Conservation (phyloP, 2,888 invertebrate genomes). For the Drosophila quasianomalipes region DNA sequence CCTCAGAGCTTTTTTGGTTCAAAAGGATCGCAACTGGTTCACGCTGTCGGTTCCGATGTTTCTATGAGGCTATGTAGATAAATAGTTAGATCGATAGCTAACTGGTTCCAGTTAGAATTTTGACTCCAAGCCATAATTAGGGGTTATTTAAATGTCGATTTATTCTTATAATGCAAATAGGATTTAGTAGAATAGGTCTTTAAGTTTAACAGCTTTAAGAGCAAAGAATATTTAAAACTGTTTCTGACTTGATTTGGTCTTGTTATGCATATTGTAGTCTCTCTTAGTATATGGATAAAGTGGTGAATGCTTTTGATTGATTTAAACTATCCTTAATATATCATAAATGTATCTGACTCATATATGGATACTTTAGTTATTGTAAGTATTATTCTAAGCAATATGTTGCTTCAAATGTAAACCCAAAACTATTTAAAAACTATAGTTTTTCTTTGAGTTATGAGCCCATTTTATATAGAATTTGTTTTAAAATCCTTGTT, state of each 20-base stretch:
- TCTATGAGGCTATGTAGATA: neutral
- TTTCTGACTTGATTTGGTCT: neutral
- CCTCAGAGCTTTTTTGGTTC: neutral
- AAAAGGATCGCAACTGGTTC: neutral
- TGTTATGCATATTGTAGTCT: neutral
- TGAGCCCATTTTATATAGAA: too few species aligned
- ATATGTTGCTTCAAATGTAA: too few species aligned
- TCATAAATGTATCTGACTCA: too few species aligned
- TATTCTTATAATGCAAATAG: neutral
- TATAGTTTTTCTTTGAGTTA: too few species aligned
- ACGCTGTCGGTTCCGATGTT: neutral
- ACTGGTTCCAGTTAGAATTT: neutral
- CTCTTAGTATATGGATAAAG: neutral
- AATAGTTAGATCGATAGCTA: neutral
- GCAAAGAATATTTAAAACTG: neutral
- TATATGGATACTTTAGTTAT: too few species aligned
- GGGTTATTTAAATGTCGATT: too few species aligned
- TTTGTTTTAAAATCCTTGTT: neutral
- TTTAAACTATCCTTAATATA: too few species aligned
- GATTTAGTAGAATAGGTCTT: neutral
- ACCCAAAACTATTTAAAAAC: too few species aligned
- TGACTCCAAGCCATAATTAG: neutral
- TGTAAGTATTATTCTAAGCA: too few species aligned
- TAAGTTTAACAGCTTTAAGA: neutral
- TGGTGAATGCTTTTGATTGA: too few species aligned